Conservation (phyloP, 2,888 invertebrate species). For the Leptogaster cylindrica region DNA sequence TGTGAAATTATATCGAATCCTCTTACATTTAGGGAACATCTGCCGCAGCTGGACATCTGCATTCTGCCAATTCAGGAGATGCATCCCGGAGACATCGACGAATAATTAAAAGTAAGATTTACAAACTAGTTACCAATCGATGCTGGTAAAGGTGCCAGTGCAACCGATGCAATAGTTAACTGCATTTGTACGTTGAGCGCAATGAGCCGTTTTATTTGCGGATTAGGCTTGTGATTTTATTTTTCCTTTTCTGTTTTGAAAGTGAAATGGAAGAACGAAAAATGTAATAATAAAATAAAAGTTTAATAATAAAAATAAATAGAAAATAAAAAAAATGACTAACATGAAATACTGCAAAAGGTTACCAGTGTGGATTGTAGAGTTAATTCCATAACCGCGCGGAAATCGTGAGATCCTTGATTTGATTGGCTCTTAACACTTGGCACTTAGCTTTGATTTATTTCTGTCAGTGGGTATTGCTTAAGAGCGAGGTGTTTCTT, state of each 20-base stretch:
- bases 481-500: conserved; percentile 35
- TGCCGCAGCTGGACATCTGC: conserved; percentile 19
- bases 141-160: conserved; percentile 3
- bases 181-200: background rate
- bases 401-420: conserved; percentile 44
- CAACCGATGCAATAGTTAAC: background rate
- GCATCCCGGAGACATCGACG: conserved; percentile 7
- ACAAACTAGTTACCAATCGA: conserved; percentile 1
- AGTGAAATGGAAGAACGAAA: too few species aligned
- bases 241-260: background rate
- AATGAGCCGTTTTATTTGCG: conserved; percentile 21
- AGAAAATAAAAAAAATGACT: too few species aligned
- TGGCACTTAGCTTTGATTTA: conserved; percentile 42
- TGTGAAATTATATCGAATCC: conserved; percentile 1
- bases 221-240: background rate
- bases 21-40: background rate
- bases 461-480: conserved; percentile 41
- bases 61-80: background rate
- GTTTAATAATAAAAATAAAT: too few species aligned
- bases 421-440: conserved; percentile 44
- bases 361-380: background rate
- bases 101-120: conserved; percentile 7
- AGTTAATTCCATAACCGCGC: background rate
- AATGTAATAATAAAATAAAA: too few species aligned
- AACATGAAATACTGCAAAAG: too few species aligned